phyloP scores from a whole-genome alignment of 2,797 vertebrate species.

The Mergus octosetaceus region DNA sequence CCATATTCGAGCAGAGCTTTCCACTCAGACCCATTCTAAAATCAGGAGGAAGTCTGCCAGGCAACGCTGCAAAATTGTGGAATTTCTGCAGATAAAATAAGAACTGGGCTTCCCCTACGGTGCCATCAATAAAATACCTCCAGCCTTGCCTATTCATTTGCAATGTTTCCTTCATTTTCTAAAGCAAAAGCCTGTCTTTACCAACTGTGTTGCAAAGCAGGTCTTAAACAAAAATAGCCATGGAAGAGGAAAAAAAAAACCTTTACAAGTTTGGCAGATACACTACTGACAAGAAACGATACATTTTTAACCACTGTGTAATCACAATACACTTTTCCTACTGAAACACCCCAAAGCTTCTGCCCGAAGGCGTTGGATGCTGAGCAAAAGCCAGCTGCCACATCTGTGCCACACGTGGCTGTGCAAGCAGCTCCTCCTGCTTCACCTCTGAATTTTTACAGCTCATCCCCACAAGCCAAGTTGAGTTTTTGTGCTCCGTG shows the following conservation, averaged over 20 bases:
- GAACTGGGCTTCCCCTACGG: neutral
- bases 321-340: neutral
- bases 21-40: neutral
- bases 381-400: neutral
- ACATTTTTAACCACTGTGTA: neutral
- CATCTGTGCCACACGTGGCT: neutral
- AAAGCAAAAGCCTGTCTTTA: neutral
- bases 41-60: neutral
- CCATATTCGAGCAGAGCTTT: neutral
- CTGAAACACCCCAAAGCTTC: neutral
- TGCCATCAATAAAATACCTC: neutral
- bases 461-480: neutral
- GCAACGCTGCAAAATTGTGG: neutral
- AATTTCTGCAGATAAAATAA: slow-evolving; percentile 12
- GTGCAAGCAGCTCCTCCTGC: neutral
- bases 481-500: neutral
- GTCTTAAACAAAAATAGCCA: neutral
- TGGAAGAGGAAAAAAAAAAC: neutral
- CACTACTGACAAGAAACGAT: neutral
- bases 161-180: neutral
- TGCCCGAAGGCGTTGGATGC: neutral
- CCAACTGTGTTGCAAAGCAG: neutral
- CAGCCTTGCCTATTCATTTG: neutral
- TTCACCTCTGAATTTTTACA: neutral
- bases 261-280: neutral